phyloP scores from a whole-genome alignment of 1,140 invertebrate species.

The Drosophila sechellia region DNA sequence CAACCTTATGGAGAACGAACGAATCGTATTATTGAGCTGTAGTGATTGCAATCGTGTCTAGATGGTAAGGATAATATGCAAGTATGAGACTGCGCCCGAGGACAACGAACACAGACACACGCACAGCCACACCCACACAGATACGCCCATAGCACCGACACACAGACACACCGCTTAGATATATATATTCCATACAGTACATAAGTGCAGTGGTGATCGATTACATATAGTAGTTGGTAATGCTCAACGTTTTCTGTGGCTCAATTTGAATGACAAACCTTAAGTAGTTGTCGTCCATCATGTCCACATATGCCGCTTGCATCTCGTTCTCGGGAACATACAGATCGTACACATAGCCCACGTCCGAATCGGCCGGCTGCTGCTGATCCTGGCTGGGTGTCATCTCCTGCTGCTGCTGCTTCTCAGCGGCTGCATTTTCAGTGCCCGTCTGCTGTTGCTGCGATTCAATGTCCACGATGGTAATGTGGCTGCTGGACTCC shows the following conservation, averaged over 20 bases:
- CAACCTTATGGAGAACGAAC: constrained; percentile 83
- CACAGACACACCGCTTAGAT: constrained; percentile 19
- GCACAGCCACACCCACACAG: constrained; percentile 17
- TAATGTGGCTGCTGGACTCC: constrained; percentile 43
- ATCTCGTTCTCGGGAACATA: constrained; percentile 80
- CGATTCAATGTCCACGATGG: constrained; percentile 68
- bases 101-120: constrained; percentile 40
- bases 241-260: constrained; percentile 71
- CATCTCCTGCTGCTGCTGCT: neutral
- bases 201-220: constrained; percentile 18
- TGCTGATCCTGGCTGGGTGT: constrained; percentile 16
- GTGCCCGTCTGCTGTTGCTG: constrained; percentile 11
- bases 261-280: constrained; percentile 83
- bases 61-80: constrained; percentile 23
- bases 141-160: constrained; percentile 11
- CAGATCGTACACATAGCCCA: constrained; percentile 82
- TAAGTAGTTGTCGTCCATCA: constrained; percentile 83
- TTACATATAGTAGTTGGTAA: constrained; percentile 78
- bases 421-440: neutral
- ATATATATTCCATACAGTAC: constrained; percentile 11
- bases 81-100: constrained; percentile 41
- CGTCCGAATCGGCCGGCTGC: constrained; percentile 72
- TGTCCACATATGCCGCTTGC: constrained; percentile 73
- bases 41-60: constrained; percentile 35
- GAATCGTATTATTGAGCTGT: constrained; percentile 63